These are phyloP conservation scores for Entelurus aequoreus DNA, from an alignment of 2,113 vertebrate species.

Conservation along the genomic window DNA sequence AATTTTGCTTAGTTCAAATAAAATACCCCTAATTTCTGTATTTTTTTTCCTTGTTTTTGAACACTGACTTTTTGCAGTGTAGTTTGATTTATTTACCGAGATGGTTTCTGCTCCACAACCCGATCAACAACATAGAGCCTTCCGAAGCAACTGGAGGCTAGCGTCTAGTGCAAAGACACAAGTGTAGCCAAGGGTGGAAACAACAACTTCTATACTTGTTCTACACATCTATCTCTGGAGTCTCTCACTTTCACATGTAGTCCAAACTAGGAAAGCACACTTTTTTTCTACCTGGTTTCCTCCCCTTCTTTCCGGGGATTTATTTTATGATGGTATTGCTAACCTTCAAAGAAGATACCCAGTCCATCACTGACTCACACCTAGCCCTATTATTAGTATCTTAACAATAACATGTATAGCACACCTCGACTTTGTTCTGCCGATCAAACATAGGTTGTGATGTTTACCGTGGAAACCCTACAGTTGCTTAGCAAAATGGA, in stretches of 20 bases:
- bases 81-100: too few relatives aligned
- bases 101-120: too few relatives aligned
- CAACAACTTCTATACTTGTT: background rate
- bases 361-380: constrained; percentile 22
- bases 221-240: background rate
- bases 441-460: constrained; percentile 15
- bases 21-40: too few relatives aligned
- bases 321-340: constrained; percentile 11
- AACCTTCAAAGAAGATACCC: constrained; percentile 11
- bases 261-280: constrained; percentile 1
- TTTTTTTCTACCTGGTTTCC: background rate
- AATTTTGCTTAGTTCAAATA: too few relatives aligned
- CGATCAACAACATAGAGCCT: background rate
- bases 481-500: constrained; percentile 37
- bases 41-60: too few relatives aligned
- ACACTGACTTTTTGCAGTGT: too few relatives aligned
- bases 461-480: background rate
- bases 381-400: constrained; percentile 23
- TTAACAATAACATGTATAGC: constrained; percentile 28
- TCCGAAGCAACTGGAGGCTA: background rate
- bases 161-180: background rate
- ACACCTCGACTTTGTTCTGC: constrained; percentile 22
- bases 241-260: background rate
- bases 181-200: background rate
- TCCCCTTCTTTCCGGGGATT: constrained; percentile 6